Percentiles rank a stretch among this genome's conserved stretches.
Evolutionary conservation across 2,888 invertebrate genomes (phyloP).

Genomic region (Altica lythri): DNA sequence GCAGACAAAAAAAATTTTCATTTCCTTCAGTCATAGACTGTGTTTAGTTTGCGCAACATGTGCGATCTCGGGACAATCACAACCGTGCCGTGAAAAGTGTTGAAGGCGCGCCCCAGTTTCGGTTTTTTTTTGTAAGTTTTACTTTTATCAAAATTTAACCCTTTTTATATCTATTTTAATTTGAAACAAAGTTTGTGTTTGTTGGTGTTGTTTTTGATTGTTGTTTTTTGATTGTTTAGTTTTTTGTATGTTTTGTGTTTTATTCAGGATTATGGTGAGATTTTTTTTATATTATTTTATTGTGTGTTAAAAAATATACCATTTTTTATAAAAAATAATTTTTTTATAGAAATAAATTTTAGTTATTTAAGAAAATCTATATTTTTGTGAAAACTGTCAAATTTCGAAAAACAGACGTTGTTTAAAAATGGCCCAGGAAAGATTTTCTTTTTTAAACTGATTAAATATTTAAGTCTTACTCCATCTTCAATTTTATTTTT

Average conservation of each 20-base stretch:
- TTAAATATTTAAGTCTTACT: too few relatives aligned
- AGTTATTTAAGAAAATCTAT: not conserved
- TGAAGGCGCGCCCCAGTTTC: constrained; percentile 22
- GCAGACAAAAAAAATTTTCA: too few relatives aligned
- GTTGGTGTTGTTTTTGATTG: not conserved
- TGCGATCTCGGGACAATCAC: constrained; percentile 24
- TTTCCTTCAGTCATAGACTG: constrained; percentile 15
- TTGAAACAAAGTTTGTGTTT: constrained; percentile 1
- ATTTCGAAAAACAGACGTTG: too few relatives aligned
- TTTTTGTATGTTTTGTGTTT: constrained; percentile 1
- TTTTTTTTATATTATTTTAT: not conserved
- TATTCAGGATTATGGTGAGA: not conserved
- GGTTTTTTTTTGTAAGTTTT: constrained; percentile 25
- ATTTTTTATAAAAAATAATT: too few relatives aligned
- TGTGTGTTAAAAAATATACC: too few relatives aligned
- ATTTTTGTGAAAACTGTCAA: too few relatives aligned
- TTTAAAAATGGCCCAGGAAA: too few relatives aligned
- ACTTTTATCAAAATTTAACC: too few relatives aligned
- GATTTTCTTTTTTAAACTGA: too few relatives aligned
- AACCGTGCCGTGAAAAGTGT: constrained; percentile 13
- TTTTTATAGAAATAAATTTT: too few relatives aligned
- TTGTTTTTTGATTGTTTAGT: not conserved
- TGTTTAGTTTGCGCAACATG: constrained; percentile 28
- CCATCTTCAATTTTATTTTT: too few relatives aligned
- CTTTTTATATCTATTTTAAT: not conserved